A percentile compares a stretch with the other conserved stretches of the same genome.
Evolutionary conservation across 2,797 vertebrate species (phyloP).

Genomic region (Schizopygopsis pylzovi): DNA sequence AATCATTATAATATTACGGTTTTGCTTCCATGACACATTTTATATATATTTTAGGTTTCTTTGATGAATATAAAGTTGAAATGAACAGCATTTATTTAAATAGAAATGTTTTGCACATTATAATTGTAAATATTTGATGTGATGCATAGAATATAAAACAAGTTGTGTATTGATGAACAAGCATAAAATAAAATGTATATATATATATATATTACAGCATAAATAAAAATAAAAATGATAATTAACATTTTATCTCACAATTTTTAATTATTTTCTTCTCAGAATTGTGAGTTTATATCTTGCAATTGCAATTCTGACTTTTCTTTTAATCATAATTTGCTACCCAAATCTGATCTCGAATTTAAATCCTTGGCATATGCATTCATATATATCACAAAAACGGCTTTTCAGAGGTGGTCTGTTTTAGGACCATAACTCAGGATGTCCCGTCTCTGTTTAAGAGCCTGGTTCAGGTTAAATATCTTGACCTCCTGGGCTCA

Average conservation of each 20-base stretch:
- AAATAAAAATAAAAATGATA: not conserved
- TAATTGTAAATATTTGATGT: not conserved
- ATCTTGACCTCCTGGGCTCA: constrained; percentile 72
- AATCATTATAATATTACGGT: not conserved
- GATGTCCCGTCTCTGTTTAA: constrained; percentile 56
- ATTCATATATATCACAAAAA: not conserved
- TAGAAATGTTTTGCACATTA: not conserved
- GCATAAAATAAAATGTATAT: not conserved
- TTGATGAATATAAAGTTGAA: no score
- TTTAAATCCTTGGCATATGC: not conserved
- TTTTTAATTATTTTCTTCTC: not conserved
- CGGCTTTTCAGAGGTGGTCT: not conserved
- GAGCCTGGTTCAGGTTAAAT: constrained; percentile 70
- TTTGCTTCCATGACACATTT: not conserved
- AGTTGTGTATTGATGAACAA: not conserved
- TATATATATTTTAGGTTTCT: not conserved
- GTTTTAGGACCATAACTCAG: constrained; percentile 37
- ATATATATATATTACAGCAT: no score
- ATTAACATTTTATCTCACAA: not conserved
- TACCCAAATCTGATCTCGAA: not conserved
- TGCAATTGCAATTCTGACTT: not conserved
- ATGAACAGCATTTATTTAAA: no score
- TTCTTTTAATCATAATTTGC: not conserved
- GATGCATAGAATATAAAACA: not conserved
- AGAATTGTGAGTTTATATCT: not conserved